A percentile compares a stretch with the other conserved stretches of the same genome.
These are phyloP conservation scores for Amblyteles armatorius DNA, from an alignment of 2,888 invertebrate species.

Conservation along the genomic window DNA sequence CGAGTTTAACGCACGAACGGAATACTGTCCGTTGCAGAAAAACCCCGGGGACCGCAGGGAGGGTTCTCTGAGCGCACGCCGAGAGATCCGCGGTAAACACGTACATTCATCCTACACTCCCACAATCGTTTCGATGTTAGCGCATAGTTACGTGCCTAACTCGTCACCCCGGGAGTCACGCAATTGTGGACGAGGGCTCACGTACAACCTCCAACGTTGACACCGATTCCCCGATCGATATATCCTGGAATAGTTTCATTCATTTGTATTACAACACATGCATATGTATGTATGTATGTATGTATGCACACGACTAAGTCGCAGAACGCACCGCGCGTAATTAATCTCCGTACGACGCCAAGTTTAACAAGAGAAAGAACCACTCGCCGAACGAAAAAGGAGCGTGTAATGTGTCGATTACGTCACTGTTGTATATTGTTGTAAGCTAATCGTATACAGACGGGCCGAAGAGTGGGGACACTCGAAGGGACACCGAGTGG, in stretches of 20 bases:
- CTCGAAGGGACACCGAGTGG: slow-evolving; percentile 20
- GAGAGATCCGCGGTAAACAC: slow-evolving; percentile 6
- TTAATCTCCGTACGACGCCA: slow-evolving; percentile 42
- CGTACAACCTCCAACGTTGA: slow-evolving; percentile 40
- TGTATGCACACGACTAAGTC: background rate
- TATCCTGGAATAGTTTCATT: slow-evolving; percentile 40
- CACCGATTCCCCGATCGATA: slow-evolving; percentile 62
- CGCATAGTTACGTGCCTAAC: slow-evolving; percentile 49
- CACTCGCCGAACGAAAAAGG: slow-evolving; percentile 13
- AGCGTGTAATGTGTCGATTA: slow-evolving; percentile 24
- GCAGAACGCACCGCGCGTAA: slow-evolving; percentile 28
- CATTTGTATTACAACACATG: background rate
- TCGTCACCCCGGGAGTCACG: slow-evolving; percentile 46
- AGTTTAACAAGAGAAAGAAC: background rate
- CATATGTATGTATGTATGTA: background rate
- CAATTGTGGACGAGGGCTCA: slow-evolving; percentile 42
- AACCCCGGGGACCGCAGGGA: background rate
- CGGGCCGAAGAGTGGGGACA: background rate
- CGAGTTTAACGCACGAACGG: background rate
- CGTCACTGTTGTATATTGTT: slow-evolving; percentile 9
- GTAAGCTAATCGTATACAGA: background rate
- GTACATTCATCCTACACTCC: background rate
- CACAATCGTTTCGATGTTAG: slow-evolving; percentile 52
- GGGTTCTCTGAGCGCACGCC: background rate
- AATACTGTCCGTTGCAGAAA: background rate